These are phyloP conservation scores for Proctacanthus coquilletti DNA, from an alignment of 1,140 invertebrate species.

Conservation along the genomic window DNA sequence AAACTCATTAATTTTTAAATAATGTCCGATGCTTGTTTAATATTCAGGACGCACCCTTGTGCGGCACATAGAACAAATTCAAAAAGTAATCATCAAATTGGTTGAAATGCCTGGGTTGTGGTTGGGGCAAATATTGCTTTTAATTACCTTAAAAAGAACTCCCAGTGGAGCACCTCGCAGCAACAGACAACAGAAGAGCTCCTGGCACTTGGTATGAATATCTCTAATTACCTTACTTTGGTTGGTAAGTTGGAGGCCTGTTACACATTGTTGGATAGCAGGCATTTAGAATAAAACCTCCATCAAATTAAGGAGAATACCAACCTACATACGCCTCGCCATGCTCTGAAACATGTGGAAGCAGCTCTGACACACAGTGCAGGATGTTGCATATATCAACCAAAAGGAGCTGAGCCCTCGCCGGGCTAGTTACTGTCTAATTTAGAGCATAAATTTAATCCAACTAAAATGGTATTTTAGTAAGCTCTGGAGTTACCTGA, in stretches of 20 bases:
- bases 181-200: constrained; percentile 51
- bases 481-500: constrained; percentile 45
- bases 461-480: too few species aligned
- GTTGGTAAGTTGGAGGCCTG: constrained; percentile 37
- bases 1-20: too few species aligned
- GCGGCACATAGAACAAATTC: too few species aligned
- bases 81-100: too few species aligned
- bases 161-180: constrained; percentile 53
- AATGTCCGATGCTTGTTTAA: too few species aligned
- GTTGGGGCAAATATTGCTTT: too few species aligned
- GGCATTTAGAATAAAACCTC: too few species aligned
- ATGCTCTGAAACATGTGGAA: constrained; percentile 44
- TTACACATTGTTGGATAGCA: too few species aligned
- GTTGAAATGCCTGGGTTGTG: too few species aligned
- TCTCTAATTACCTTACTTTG: constrained; percentile 49
- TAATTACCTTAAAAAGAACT: constrained; percentile 49
- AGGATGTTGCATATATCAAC: constrained; percentile 60
- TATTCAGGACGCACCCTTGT: too few species aligned
- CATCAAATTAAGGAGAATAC: neutral
- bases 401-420: constrained; percentile 41
- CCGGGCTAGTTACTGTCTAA: constrained; percentile 43
- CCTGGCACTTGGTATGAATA: constrained; percentile 62
- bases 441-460: too few species aligned
- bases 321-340: constrained; percentile 34
- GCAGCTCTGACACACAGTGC: constrained; percentile 48